Evolutionary conservation across 2,888 invertebrate species (phyloP), one percentile per base, ranked within the genome.

Genomic region (Oscheius myriophilus): DNA sequence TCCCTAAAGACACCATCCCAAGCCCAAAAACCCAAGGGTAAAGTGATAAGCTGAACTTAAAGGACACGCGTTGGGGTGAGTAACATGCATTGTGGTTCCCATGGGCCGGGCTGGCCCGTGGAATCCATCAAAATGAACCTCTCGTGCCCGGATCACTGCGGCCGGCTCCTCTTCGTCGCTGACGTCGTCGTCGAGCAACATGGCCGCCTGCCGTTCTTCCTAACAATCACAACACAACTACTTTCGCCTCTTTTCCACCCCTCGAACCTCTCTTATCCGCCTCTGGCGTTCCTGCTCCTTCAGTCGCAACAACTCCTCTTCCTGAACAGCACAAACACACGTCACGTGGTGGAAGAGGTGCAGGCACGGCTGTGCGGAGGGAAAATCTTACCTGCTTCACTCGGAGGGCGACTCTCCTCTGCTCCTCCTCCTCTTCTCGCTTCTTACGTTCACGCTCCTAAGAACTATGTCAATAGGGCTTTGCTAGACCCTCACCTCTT

Each of bases 91-190:
- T 18, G 3, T 16, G 26, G 55, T n/a, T 33, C n/a, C 16, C 26
- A 54, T 12, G 39, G 33, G 6, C 25, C 39, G 26, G 18, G 12
- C 16, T 14, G 39, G 26, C 39, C 55, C 18, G 55, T 33, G 11
- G 25, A 57, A 66, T 21, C 57, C 66, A 66, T 46, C 41, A 43
- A 52, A 39, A 42, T 25, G 55, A 59, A 59, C 59, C 59, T 59
- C 49, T 49, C 46, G 46, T n/a, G 61, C 61, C 12, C 49, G 61
- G 23, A 25, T 1, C 11, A n/a, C 46, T 11, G 25, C 61, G 49
- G n/a, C 33, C 49, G 45, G 23, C 25, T 61, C 61, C 39, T 61
- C 61, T 2, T 61, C 61, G 33, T 49, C 18, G 26, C 26, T 14
- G 9, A 49, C 61, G 23, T 66, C 66, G 21, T 55, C 43, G 25